These are phyloP conservation scores for Tetheella fluctuosa DNA, from an alignment of 2,888 invertebrate genomes.

Conservation along the genomic window DNA sequence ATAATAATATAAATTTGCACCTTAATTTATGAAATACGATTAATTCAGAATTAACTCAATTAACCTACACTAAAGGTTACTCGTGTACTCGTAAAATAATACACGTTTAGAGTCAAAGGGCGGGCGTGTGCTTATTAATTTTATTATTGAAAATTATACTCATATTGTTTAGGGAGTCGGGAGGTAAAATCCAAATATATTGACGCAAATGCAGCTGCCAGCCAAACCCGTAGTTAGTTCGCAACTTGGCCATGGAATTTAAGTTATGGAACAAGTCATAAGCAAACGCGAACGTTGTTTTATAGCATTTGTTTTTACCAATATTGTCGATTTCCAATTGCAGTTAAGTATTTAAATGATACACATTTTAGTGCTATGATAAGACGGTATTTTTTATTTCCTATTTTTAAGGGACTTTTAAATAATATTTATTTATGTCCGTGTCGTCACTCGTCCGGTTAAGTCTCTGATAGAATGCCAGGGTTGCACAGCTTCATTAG, in stretches of 20 bases:
- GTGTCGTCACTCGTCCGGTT: too few species aligned
- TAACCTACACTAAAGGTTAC: slow-evolving; percentile 5
- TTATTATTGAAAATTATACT: slow-evolving; percentile 42
- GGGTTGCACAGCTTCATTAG: too few species aligned
- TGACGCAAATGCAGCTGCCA: slow-evolving; percentile 56
- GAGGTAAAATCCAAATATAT: slow-evolving; percentile 55
- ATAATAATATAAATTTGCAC: neutral
- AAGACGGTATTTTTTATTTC: too few species aligned
- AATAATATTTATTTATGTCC: too few species aligned
- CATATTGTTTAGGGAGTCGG: slow-evolving; percentile 41
- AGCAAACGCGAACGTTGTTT: slow-evolving; percentile 11
- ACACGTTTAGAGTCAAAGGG: slow-evolving; percentile 9
- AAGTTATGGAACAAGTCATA: slow-evolving; percentile 30
- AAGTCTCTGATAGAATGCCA: too few species aligned
- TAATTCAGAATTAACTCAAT: neutral
- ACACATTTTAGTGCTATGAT: too few species aligned
- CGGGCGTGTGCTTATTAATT: slow-evolving; percentile 26
- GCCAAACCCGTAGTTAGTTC: slow-evolving; percentile 48
- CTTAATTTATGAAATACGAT: neutral
- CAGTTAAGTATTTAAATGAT: too few species aligned
- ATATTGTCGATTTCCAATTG: neutral
- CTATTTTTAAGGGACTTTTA: too few species aligned
- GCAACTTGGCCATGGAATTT: slow-evolving; percentile 46
- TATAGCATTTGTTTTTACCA: neutral
- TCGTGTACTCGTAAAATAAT: neutral